Conservation (phyloP, 1,140 invertebrate species). For the Phortica variegata region DNA sequence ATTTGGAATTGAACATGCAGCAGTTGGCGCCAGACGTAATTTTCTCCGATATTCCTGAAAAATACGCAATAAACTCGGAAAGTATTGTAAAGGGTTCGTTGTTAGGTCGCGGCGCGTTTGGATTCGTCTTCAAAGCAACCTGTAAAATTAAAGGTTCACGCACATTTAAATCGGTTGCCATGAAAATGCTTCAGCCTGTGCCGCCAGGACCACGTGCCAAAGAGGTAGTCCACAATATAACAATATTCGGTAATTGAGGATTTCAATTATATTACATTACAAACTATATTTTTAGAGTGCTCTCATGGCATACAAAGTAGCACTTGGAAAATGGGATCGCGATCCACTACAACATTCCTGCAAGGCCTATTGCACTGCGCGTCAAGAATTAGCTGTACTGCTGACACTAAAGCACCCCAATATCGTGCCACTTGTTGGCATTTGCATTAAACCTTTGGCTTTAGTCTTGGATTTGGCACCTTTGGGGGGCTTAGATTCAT, state of each 20-base stretch:
- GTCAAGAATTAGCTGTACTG: constrained; percentile 92
- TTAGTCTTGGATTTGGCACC: constrained; percentile 90
- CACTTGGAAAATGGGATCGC: constrained; percentile 85
- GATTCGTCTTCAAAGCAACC: constrained; percentile 88
- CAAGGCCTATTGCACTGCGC: constrained; percentile 90
- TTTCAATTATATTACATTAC: not conserved
- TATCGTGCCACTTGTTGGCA: constrained; percentile 89
- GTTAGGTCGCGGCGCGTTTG: constrained; percentile 95
- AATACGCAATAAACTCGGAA: constrained; percentile 76
- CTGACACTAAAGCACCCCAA: constrained; percentile 82
- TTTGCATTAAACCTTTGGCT: constrained; percentile 84
- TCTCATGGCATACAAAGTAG: constrained; percentile 63
- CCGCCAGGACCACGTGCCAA: constrained; percentile 79
- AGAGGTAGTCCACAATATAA: constrained; percentile 36
- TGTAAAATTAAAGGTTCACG: constrained; percentile 67
- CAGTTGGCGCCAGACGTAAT: constrained; percentile 76
- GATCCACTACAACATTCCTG: constrained; percentile 89
- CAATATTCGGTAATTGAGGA: no score
- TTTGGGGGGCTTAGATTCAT: constrained; percentile 78
- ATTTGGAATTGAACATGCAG: constrained; percentile 64
- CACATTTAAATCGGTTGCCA: constrained; percentile 74
- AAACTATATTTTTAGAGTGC: constrained; percentile 30
- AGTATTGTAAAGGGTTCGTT: constrained; percentile 76
- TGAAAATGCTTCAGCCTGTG: constrained; percentile 94
- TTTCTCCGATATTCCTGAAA: constrained; percentile 84